phyloP scores from a whole-genome alignment of 2,113 vertebrate genomes.

The Oryctolagus cuniculus region mOryCun1.1 NC_091441.1:70260501-70261000 shows the following conservation, averaged over 20 bases:
- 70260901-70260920: background rate
- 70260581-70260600: slow-evolving; percentile 76
- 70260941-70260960: background rate
- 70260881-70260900: slow-evolving; percentile 33
- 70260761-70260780: background rate
- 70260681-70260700: slow-evolving; percentile 31
- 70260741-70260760: background rate
- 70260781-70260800: background rate
- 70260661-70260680: background rate
- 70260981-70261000: background rate
- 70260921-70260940: background rate
- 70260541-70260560: slow-evolving; percentile 68
- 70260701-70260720: background rate
- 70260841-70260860: background rate
- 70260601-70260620: slow-evolving; percentile 42
- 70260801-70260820: background rate
- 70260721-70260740: background rate
- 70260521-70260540: background rate
- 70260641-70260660: slow-evolving; percentile 24
- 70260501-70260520: too few species aligned
- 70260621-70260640: slow-evolving; percentile 50
- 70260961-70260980: background rate
- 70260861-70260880: background rate
- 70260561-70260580: slow-evolving; percentile 77
- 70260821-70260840: slow-evolving; percentile 46